Conservation (phyloP, 35 echinoderm and acorn worm genomes). For the Stichopus chloronotus region DNA sequence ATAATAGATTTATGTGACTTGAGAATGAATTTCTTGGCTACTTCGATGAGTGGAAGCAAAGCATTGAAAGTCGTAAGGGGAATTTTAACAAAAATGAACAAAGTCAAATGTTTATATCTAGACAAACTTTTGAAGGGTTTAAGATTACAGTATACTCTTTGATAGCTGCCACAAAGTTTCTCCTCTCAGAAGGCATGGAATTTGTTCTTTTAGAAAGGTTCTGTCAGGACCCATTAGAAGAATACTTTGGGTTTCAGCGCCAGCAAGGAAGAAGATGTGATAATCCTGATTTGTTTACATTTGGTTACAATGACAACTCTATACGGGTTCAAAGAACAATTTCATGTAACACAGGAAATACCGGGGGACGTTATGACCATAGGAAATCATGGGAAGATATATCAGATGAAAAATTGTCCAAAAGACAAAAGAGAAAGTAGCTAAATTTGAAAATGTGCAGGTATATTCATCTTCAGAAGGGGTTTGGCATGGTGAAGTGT, state of each 20-base stretch:
- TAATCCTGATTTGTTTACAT: slow-evolving; percentile 57
- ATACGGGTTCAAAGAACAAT: slow-evolving; percentile 19
- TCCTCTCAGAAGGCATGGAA: slow-evolving; percentile 21
- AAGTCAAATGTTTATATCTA: slow-evolving; percentile 38
- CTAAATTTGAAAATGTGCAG: not conserved
- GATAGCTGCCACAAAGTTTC: slow-evolving; percentile 41
- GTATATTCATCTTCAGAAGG: not conserved
- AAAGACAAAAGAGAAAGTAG: slow-evolving; percentile 34
- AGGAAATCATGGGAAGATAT: slow-evolving; percentile 9
- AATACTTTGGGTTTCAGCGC: slow-evolving; percentile 60
- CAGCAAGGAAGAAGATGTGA: slow-evolving; percentile 45
- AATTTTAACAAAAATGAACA: not conserved
- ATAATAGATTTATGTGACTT: too few relatives aligned
- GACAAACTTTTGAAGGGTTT: slow-evolving; percentile 54
- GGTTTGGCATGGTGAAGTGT: not conserved
- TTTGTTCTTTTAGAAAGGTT: slow-evolving; percentile 66
- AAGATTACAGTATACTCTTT: slow-evolving; percentile 21
- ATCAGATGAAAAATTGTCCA: not conserved
- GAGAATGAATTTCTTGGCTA: slow-evolving; percentile 32
- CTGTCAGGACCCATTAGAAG: slow-evolving; percentile 65
- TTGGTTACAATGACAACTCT: slow-evolving; percentile 44
- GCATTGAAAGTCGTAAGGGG: not conserved
- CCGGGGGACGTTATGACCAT: slow-evolving; percentile 11
- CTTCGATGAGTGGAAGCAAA: slow-evolving; percentile 47
- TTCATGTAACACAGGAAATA: slow-evolving; percentile 31